These are phyloP conservation scores for Vulpes lagopus DNA, from an alignment of 2,113 vertebrate species.

Conservation along the genomic window DNA sequence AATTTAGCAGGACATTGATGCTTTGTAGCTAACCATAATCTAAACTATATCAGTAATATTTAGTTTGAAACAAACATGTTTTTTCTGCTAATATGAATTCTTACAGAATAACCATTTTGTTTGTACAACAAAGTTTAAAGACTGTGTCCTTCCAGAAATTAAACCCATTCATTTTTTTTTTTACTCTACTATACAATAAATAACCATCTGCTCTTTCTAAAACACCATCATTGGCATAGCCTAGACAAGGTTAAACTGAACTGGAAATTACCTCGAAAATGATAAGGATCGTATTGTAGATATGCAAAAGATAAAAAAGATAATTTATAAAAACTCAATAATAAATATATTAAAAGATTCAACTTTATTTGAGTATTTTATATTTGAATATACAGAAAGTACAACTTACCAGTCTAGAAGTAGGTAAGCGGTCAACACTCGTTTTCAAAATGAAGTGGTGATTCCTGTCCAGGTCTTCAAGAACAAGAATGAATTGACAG, in stretches of 20 bases:
- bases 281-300: background rate
- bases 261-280: background rate
- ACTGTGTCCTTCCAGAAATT: background rate
- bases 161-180: background rate
- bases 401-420: background rate
- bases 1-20: background rate
- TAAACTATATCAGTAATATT: background rate
- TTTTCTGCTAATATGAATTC: background rate
- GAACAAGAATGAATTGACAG: background rate
- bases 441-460: background rate
- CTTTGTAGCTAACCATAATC: background rate
- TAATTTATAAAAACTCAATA: background rate
- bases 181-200: background rate
- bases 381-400: background rate
- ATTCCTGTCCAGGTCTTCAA: background rate
- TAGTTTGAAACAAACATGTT: background rate
- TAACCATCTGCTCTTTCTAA: background rate
- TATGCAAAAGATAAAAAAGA: background rate
- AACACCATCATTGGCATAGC: background rate
- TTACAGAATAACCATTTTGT: background rate
- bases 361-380: background rate
- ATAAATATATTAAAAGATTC: background rate
- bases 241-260: background rate
- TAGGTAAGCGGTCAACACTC: background rate
- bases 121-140: background rate